Conservation (phyloP, 1,140 invertebrate genomes). For the Rhopalosiphum padi region DNA sequence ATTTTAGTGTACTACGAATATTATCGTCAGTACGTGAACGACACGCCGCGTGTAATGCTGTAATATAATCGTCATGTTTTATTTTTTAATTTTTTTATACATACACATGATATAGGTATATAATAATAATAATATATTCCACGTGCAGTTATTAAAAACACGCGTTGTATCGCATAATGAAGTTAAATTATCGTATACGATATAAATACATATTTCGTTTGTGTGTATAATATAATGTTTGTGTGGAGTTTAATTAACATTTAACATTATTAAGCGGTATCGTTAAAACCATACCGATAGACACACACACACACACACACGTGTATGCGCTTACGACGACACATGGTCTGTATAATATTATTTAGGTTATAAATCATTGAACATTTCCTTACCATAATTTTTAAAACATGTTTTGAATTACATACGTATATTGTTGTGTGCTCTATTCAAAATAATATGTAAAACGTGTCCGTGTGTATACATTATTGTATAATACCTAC, state of each 20-base stretch:
- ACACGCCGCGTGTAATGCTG: not conserved
- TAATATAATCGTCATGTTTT: not conserved
- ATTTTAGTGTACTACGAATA: not conserved
- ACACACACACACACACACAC: not conserved
- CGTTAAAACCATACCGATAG: not conserved
- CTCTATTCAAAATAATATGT: not conserved
- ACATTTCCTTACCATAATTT: not conserved
- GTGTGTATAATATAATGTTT: not conserved
- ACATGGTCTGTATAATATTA: not conserved
- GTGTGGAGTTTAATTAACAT: constrained; percentile 5
- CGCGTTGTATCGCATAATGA: not conserved
- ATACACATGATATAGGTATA: not conserved
- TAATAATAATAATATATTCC: not conserved
- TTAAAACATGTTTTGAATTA: not conserved
- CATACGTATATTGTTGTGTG: not conserved
- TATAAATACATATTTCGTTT: not conserved
- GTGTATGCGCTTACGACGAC: not conserved
- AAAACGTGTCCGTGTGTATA: not conserved
- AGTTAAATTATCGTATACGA: not conserved
- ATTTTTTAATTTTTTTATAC: not conserved
- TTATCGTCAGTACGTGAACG: not conserved
- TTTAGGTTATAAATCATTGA: constrained; percentile 1
- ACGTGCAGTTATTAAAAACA: not conserved
- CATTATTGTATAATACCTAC: not conserved
- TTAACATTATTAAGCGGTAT: not conserved